Percentiles rank a stretch among this genome's conserved stretches.
phyloP scores from a whole-genome alignment of 2,888 invertebrate genomes.

The Biston stratarius region DNA sequence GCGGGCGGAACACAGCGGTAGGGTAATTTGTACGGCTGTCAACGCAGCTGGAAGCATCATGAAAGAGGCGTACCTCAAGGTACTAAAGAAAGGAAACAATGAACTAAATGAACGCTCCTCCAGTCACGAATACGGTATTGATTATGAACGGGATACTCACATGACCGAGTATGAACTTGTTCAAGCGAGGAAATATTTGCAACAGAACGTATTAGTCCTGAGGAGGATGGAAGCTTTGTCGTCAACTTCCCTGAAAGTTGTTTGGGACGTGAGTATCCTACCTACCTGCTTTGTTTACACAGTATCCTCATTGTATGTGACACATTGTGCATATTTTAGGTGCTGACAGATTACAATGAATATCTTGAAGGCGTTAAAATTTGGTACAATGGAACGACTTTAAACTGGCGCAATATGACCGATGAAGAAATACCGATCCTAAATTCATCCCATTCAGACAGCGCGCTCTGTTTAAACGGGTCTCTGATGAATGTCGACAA shows the following conservation, averaged over 20 bases:
- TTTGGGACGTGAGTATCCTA: slow-evolving; percentile 90
- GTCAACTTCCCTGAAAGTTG: slow-evolving; percentile 91
- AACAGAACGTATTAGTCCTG: slow-evolving; percentile 93
- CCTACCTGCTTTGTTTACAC: slow-evolving; percentile 36
- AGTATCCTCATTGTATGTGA: slow-evolving; percentile 27
- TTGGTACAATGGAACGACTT: slow-evolving; percentile 81
- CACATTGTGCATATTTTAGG: slow-evolving; percentile 61
- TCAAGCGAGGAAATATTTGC: slow-evolving; percentile 92
- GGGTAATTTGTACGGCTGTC: slow-evolving; percentile 82
- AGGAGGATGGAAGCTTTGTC: slow-evolving; percentile 88
- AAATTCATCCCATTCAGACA: slow-evolving; percentile 64
- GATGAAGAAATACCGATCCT: slow-evolving; percentile 67
- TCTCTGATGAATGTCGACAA: slow-evolving; percentile 90
- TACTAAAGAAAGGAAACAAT: slow-evolving; percentile 77
- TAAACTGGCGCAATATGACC: slow-evolving; percentile 78
- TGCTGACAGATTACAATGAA: slow-evolving; percentile 83
- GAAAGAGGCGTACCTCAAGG: slow-evolving; percentile 82
- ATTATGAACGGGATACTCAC: slow-evolving; percentile 72
- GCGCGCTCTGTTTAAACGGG: slow-evolving; percentile 82
- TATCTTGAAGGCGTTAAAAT: slow-evolving; percentile 90
- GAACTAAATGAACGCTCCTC: slow-evolving; percentile 68
- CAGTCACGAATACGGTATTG: slow-evolving; percentile 66
- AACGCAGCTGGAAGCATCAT: slow-evolving; percentile 83
- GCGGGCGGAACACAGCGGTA: slow-evolving; percentile 77
- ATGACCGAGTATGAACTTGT: slow-evolving; percentile 92